A percentile compares a stretch with the other conserved stretches of the same genome.
Evolutionary conservation across 2,797 vertebrate genomes (phyloP).

Genomic region (Amphiprion clarkii): DNA sequence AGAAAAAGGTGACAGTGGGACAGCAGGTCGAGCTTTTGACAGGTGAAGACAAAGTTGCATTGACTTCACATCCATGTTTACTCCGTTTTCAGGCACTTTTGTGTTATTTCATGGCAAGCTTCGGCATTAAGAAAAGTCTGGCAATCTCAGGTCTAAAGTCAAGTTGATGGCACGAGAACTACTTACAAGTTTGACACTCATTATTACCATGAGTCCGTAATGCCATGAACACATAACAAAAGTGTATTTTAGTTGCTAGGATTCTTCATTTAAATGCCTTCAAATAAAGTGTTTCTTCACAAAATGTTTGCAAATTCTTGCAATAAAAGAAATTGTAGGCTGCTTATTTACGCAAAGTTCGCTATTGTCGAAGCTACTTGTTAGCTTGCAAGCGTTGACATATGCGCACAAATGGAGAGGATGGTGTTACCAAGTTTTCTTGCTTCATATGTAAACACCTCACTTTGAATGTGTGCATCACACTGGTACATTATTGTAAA

Average conservation of each 20-base stretch:
- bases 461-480: too few species aligned
- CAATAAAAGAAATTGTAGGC: neutral
- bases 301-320: neutral
- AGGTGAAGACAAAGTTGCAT: neutral
- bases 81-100: slow-evolving; percentile 24
- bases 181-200: neutral
- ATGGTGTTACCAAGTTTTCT: neutral
- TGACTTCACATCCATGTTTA: neutral
- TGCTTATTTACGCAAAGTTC: neutral
- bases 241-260: neutral
- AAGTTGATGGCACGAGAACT: neutral
- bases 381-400: too few species aligned
- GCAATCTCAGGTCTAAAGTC: neutral
- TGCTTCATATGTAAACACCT: too few species aligned
- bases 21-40: neutral
- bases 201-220: neutral
- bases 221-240: neutral
- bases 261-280: neutral
- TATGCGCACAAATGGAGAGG: neutral
- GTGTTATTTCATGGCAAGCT: neutral
- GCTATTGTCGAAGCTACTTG: neutral
- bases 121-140: neutral
- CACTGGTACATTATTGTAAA: neutral
- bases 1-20: neutral
- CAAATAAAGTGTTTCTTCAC: neutral